These are phyloP conservation scores for Stichodactyla mertensii DNA, from an alignment of 64 coral and sea anemone species.

Conservation along the genomic window DNA sequence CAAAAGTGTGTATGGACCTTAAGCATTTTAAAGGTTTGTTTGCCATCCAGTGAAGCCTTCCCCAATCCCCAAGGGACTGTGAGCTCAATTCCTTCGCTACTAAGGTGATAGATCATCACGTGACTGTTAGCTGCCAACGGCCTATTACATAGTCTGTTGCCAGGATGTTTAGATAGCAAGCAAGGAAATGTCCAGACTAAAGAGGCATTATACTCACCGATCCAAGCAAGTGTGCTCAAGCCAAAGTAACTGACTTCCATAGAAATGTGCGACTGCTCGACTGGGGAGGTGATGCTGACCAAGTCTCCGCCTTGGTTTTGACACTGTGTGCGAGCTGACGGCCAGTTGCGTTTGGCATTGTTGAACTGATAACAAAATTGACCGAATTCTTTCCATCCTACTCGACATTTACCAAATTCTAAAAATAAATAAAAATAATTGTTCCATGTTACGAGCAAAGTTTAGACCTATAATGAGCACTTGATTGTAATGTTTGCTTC, in stretches of 20 bases:
- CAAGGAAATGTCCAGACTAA: no score
- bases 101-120: no score
- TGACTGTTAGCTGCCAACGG: no score
- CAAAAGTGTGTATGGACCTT: no score
- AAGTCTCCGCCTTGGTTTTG: constrained; percentile 53
- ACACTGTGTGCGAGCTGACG: constrained; percentile 37
- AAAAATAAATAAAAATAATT: neutral
- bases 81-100: no score
- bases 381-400: constrained; percentile 80
- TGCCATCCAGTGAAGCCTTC: no score
- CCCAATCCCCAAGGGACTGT: no score
- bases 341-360: constrained; percentile 41
- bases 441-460: neutral
- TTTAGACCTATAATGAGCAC: no score
- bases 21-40: no score
- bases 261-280: constrained; percentile 77
- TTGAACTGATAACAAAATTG: constrained; percentile 82
- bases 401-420: constrained; percentile 70
- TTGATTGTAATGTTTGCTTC: no score
- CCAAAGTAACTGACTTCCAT: constrained; percentile 64
- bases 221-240: constrained; percentile 55
- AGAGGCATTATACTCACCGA: constrained; percentile 31
- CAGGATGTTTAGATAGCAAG: no score
- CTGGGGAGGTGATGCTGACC: constrained; percentile 74
- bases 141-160: no score